Evolutionary conservation across 2,888 invertebrate genomes (phyloP).

Genomic region (Eristalinus sepulchralis): DNA sequence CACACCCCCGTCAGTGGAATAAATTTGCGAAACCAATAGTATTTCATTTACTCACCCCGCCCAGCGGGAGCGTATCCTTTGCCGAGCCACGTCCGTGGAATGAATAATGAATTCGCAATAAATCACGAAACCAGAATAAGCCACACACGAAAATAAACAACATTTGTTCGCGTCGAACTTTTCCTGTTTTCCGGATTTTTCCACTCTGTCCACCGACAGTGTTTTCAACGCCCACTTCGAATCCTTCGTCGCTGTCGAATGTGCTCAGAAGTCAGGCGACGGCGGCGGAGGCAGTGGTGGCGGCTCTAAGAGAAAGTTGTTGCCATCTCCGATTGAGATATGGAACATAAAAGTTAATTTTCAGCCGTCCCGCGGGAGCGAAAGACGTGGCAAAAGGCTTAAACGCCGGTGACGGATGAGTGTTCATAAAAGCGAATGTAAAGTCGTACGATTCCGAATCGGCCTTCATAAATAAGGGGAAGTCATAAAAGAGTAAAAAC

Average conservation of each 20-base stretch:
- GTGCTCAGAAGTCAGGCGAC: neutral
- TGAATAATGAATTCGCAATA: constrained; percentile 59
- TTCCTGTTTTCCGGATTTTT: neutral
- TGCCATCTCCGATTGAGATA: neutral
- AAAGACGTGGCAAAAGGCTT: constrained; percentile 1
- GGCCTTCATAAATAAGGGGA: neutral
- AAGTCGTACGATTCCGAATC: neutral
- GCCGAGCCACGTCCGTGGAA: constrained; percentile 10
- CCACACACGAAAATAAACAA: constrained; percentile 34
- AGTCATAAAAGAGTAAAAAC: neutral
- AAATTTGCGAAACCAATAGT: constrained; percentile 47
- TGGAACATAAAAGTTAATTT: neutral
- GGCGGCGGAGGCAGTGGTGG: neutral
- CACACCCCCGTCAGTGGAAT: constrained; percentile 12
- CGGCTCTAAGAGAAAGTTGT: neutral
- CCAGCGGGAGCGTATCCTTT: constrained; percentile 5
- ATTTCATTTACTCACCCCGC: constrained; percentile 16
- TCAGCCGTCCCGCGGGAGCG: neutral
- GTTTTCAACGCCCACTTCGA: neutral
- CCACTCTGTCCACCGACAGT: neutral
- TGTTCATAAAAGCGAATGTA: constrained; percentile 6
- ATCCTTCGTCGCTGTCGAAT: neutral
- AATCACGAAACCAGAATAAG: constrained; percentile 50
- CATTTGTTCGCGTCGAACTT: constrained; percentile 24
- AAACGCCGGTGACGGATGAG: neutral